Evolutionary conservation across 2,888 invertebrate genomes (phyloP).

Genomic region (Mimachlamys varia): DNA sequence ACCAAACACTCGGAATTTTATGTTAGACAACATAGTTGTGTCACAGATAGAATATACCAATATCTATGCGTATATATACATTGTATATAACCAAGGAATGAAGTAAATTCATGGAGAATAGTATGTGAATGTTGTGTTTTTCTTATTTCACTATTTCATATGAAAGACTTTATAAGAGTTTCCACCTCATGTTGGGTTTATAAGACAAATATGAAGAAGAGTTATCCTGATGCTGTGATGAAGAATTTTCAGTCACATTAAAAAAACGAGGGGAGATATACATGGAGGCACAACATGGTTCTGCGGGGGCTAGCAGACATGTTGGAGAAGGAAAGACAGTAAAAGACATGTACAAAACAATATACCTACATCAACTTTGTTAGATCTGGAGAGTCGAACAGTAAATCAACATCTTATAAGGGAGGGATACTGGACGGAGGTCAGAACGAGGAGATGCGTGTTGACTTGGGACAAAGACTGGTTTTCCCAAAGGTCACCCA

Average conservation of each 20-base stretch:
- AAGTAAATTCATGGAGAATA: not conserved
- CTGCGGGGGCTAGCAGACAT: too few relatives aligned
- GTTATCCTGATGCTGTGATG: too few relatives aligned
- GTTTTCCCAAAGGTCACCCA: slow-evolving; percentile 38
- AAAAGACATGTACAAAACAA: too few relatives aligned
- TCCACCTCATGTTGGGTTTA: not conserved
- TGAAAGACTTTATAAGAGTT: not conserved
- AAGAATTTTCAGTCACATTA: too few relatives aligned
- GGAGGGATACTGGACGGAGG: slow-evolving; percentile 39
- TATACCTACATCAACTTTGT: too few relatives aligned
- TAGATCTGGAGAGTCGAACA: too few relatives aligned
- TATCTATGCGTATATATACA: not conserved
- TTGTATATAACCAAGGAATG: not conserved
- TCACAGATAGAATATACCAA: not conserved
- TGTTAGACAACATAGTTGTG: not conserved
- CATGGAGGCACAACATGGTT: too few relatives aligned
- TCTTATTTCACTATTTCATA: not conserved
- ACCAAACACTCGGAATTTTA: too few relatives aligned
- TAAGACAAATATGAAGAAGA: too few relatives aligned
- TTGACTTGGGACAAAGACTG: slow-evolving; percentile 38
- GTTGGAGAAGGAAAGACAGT: too few relatives aligned
- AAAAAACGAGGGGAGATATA: too few relatives aligned
- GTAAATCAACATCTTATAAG: not conserved
- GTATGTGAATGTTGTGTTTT: too few relatives aligned
- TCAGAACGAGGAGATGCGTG: slow-evolving; percentile 34